Base-by-base conservation (phyloP, 2,888 invertebrate species). In the Drosophila gaucha region DNA sequence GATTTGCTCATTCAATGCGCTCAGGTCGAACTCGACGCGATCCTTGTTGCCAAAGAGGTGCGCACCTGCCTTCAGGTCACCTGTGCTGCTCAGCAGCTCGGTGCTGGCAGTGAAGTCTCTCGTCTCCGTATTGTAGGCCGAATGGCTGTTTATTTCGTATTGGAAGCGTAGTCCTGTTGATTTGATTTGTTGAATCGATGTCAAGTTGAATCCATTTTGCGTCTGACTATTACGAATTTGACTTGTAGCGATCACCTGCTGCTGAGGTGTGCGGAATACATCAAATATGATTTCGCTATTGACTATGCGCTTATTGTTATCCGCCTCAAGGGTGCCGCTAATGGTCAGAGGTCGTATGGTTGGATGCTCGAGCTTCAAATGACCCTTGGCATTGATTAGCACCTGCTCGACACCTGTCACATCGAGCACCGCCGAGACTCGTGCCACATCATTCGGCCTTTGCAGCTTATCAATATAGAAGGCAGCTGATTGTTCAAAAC, bases 381-480 rank as follows among this genome's bases (percentile, higher is more conserved):
- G 94, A 2, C 94, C 94, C 2, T 92, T 91, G 2, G 93, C 88
- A 4, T 92, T 91, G 35, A 93, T 68, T 0, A 90, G 92, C 49
- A 93, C 91, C 2, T 93, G 91, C 3, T 94, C 93, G 0, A 92
- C 82, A 0, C 91, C 91, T 3, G 92, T 91, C 3, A 94, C 74
- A 69, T 95, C 94, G 0, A 94, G 91, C 38, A 90, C 88, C 57
- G 94, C 93, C 14, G 92, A 91, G 0, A 95, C 84, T 0, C 93
- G 92, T 0, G 95, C 93, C 87, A 95, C 96, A 74, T 95, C 94
- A n/a, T 94, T 93, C 0, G 96, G 95, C 71, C 94, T 94, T 54
- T 93, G 93, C 80, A 94, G 94, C 89, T 96, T 95, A 92, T 97
- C 95, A 51, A 96, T 90, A 89, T 95, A 96, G 36, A 96, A 92